Evolutionary conservation across 35 echinoderm and acorn worm species (phyloP).

Genomic region (Ptychodera flava): DNA sequence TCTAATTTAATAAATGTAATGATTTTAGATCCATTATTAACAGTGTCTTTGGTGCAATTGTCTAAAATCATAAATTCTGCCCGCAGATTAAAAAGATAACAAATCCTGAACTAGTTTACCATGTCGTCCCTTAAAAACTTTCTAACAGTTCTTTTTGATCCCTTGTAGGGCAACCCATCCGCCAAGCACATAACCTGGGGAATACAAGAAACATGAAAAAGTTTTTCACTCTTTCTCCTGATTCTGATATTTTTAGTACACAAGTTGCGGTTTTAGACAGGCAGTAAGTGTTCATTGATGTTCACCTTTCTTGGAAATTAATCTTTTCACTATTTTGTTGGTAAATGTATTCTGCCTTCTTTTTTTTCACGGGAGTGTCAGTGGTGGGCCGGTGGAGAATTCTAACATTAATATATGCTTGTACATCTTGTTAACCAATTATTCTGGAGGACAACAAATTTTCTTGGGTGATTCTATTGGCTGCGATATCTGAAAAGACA

Average conservation of each 20-base stretch:
- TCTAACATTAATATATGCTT: conserved; percentile 25
- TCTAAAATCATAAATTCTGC: conserved; percentile 17
- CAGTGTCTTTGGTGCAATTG: too few relatives aligned
- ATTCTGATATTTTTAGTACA: conserved; percentile 34
- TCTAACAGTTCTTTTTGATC: conserved; percentile 7
- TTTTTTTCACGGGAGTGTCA: conserved; percentile 14
- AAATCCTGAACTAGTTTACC: not conserved
- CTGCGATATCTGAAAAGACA: conserved; percentile 13
- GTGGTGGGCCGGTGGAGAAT: conserved; percentile 28
- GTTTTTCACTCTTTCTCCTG: not conserved
- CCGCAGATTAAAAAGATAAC: conserved; percentile 2
- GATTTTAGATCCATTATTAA: too few relatives aligned
- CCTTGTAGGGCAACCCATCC: conserved; percentile 27
- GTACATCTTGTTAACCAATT: conserved; percentile 23
- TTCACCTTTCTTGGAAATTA: conserved; percentile 44
- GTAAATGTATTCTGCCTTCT: conserved; percentile 51
- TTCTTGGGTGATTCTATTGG: conserved; percentile 18
- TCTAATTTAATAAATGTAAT: too few relatives aligned
- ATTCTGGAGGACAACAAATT: conserved; percentile 29
- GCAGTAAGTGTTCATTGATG: conserved; percentile 50
- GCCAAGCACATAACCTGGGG: conserved; percentile 17
- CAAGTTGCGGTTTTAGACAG: conserved; percentile 51
- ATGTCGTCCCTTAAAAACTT: conserved; percentile 6
- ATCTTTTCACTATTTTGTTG: conserved; percentile 18
- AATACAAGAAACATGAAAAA: conserved; percentile 27